Base-by-base conservation (phyloP, 2,888 invertebrate genomes). In the Nowickia ferox region DNA sequence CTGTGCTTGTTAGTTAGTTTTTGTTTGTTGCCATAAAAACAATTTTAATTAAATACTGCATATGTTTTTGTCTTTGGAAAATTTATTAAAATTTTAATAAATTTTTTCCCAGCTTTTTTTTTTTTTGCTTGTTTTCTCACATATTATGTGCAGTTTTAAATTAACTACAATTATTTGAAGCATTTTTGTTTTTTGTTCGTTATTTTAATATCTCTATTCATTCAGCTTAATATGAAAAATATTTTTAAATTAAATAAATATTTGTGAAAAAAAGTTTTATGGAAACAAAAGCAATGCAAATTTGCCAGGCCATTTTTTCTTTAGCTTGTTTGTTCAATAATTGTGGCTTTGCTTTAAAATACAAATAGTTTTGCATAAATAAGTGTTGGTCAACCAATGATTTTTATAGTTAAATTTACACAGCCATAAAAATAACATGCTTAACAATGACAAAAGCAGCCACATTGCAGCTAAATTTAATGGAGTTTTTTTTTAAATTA, bases 351-450 rank as follows among this genome's bases (percentile, higher is more conserved):
- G 13, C 44, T 79, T 82, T 83, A 61, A 83, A 80, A 79, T 83
- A 72, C 42, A 71, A 78, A 82, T 75, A 82, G 59, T 79, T 86
- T 79, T 75, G n/a, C 65, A 86, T 83, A 78, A 79, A 82, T 86
- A 86, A 82, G 30, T 44, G 22, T 46, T 75, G 78, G 75, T 66
- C 46, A 19, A 79, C 79, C 83, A 59, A 57, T 53, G 44, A 71
- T 66, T 71, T 82, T 79, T 46, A 59, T 44, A 72, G 40, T 82
- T 46, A 53, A 85, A 65, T 48, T 76, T 48, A 79, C 66, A 71
- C 71, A 79, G 63, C 57, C 82, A 75, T 78, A 38, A 78, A 85
- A 61, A 72, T 55, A 59, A 79, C 71, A 76, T 46, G 51, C 15
- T 40, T 65, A 80, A 57, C 17, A 48, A 48, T 57, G 65, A 17